Conservation (phyloP, 2,113 vertebrate genomes). For the Speoplatyrhinus poulsoni region DNA sequence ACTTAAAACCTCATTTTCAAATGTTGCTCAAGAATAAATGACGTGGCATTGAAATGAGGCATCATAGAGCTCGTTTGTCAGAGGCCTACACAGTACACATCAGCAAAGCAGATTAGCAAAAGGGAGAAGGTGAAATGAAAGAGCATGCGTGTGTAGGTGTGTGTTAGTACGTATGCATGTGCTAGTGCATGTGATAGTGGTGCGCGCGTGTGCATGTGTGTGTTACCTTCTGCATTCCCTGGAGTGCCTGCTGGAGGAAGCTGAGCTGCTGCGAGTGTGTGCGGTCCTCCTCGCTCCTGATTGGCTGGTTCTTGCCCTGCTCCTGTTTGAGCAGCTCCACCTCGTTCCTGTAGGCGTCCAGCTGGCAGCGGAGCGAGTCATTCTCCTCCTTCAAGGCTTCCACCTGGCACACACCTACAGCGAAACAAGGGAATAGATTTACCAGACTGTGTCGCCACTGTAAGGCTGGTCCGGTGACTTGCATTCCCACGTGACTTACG, state of each 20-base stretch:
- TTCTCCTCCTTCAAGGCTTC: slow-evolving; percentile 95
- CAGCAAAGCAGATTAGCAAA: not conserved
- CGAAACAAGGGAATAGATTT: not conserved
- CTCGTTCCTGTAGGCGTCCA: slow-evolving; percentile 93
- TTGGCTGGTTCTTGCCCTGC: slow-evolving; percentile 82
- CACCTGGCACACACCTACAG: slow-evolving; percentile 79
- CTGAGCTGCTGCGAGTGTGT: slow-evolving; percentile 91
- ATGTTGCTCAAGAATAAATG: slow-evolving; percentile 2
- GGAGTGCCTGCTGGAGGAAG: slow-evolving; percentile 93
- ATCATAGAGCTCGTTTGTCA: slow-evolving; percentile 11
- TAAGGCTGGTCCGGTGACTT: too few relatives aligned
- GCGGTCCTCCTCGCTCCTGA: slow-evolving; percentile 83
- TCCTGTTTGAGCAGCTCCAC: slow-evolving; percentile 95
- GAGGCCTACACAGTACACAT: not conserved
- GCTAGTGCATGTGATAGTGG: not conserved
- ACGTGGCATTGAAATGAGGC: slow-evolving; percentile 21
- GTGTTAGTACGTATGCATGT: too few relatives aligned
- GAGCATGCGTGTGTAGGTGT: not conserved
- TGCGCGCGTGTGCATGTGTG: not conserved
- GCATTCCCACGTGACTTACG: too few relatives aligned
- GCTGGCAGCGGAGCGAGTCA: slow-evolving; percentile 93
- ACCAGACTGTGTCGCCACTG: too few relatives aligned
- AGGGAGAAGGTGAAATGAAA: not conserved
- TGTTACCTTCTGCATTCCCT: slow-evolving; percentile 95
- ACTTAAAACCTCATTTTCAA: slow-evolving; percentile 14